Base-by-base conservation (phyloP, 2,797 vertebrate species). In the Clarias pachynema region DNA sequence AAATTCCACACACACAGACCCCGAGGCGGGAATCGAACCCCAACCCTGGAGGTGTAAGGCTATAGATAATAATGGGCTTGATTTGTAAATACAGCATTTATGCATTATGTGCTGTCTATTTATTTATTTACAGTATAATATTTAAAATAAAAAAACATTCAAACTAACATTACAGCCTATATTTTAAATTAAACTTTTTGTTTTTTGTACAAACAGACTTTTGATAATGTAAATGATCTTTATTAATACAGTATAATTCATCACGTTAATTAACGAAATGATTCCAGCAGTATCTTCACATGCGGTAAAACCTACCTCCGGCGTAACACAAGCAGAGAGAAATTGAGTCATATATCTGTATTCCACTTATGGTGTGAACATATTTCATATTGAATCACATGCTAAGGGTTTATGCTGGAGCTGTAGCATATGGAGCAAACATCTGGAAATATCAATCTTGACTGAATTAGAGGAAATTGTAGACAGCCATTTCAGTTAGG, bases 371-470 rank as follows among this genome's bases (percentile, higher is more conserved):
- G 57, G 53, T 65, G 8, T 79, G 40, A 80, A 83, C 73, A 85
- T 63, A 79, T 72, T 86, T 69, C 81, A 66, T 83, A 44, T 40
- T 73, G 49, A 66, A 84, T 89, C 79, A 49, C 56, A 20, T 44
- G 68, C 82, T 86, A 44, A 59, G 62, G 78, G 78, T 79, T 74
- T 59, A 49, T 40, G 83, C 83, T 75, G 44, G 84, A 86, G 81
- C 37, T 26, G 66, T 34, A 16, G 56, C 89, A 90, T 89, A 85
- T 84, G 89, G 86, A 63, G 20, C 59, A 80, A 87, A 85, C 89
- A 89, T 87, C 89, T 89, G 90, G 90, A 87, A 85, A 85, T 86
- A 89, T 89, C 86, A 86, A 86, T 89, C 86, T 89, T 80, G 63
- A 62, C 86, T 82, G 79, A 83, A 87, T 89, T 86, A 88, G 75